A percentile compares a stretch with the other conserved stretches of the same genome.
These are phyloP conservation scores for Actinia tenebrosa DNA, from an alignment of 64 coral and sea anemone species.

Conservation along the genomic window DNA sequence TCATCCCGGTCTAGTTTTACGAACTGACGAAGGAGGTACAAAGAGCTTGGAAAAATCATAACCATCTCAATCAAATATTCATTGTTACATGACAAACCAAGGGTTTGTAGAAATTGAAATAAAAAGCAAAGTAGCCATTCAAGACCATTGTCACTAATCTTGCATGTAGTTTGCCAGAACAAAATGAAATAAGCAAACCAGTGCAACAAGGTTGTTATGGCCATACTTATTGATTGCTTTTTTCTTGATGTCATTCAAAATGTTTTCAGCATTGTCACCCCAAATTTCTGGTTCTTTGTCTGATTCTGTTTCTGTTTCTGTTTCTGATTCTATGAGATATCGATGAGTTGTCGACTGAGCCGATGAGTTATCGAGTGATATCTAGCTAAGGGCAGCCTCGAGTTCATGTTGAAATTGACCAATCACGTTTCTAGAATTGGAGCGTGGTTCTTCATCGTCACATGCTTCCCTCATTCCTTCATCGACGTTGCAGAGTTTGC, in stretches of 20 bases:
- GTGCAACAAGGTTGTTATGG: conserved; percentile 6
- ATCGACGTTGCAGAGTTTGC: neutral
- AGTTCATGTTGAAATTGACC: neutral
- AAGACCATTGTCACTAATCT: conserved; percentile 59
- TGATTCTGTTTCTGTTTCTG: conserved; percentile 9
- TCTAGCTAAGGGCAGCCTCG: neutral
- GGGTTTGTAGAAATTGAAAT: conserved; percentile 34
- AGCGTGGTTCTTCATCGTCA: neutral
- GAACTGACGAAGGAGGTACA: conserved; percentile 37
- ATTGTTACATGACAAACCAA: conserved; percentile 22
- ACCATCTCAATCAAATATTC: conserved; percentile 37
- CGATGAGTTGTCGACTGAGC: too few relatives aligned
- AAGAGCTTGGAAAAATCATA: conserved; percentile 41
- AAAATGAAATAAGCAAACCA: conserved; percentile 48
- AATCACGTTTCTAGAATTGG: neutral
- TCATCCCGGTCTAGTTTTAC: conserved; percentile 20
- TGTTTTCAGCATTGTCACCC: conserved; percentile 9
- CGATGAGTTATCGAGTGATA: too few relatives aligned
- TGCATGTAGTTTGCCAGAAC: conserved; percentile 37
- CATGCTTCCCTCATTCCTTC: neutral
- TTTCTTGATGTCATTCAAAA: neutral
- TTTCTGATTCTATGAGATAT: too few relatives aligned
- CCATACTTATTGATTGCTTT: neutral
- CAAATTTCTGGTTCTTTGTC: conserved; percentile 24
- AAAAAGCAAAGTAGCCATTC: conserved; percentile 59